Evolutionary conservation across 2,888 invertebrate species (phyloP), one percentile per base, ranked within the genome.

Genomic region (Tortricodes alternella): DNA sequence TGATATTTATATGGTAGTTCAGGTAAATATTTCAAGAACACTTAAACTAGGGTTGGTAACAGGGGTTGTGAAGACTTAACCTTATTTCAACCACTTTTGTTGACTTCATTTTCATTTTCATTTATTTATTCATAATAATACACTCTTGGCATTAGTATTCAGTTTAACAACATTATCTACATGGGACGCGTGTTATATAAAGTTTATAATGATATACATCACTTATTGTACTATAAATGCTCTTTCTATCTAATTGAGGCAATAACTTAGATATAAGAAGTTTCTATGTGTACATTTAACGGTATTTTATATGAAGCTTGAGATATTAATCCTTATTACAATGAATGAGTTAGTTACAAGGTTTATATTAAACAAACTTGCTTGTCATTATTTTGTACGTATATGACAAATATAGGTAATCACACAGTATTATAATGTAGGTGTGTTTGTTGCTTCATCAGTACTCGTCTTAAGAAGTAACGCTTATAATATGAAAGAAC

Each of bases 261-360:
- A 85, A 86, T 85, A 87, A 84, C 66, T 80, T 85, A 58, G 70
- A 77, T 74, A 58, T 74, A 76, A 80, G 68, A 68, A 70, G 68
- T 78, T 80, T 80, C 68, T 77, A 68, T 67, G 52, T 65, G 61
- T 63, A 68, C 67, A 61, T 70, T 70, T 74, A 73, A 72, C 66
- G 62, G 61, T 70, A 73, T 78, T 82, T 84, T 81, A 80, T 79
- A 78, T 69, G 74, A 76, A 67, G 73, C 76, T 76, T 76, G 68
- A 66, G 63, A 72, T 62, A 67, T 70, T 62, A 71, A 68, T 62
- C 38, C 46, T n/a, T 46, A n/a, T 53, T 37, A 48, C 60, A 65
- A 66, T 70, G 46, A 63, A 62, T 57, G 56, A 70, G 63, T 74
- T n/a, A n/a, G n/a, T 71, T 73, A 74, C 66, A 71, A 67, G 66